Evolutionary conservation across 2,888 invertebrate genomes (phyloP).

Genomic region (Drosophila mayaguana): DNA sequence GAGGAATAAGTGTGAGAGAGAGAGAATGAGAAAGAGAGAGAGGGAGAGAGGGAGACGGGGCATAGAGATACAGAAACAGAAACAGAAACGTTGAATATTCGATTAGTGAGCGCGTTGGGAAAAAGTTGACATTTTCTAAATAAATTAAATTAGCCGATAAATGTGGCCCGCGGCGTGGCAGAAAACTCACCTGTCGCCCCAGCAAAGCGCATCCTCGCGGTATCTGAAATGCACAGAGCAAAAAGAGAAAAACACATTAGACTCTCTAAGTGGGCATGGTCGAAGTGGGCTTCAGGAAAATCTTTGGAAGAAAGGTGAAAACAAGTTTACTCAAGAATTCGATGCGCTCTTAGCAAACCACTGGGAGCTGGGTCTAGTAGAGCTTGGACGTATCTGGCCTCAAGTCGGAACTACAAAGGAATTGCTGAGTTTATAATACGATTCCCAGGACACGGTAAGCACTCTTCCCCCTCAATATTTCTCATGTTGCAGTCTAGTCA

Average conservation of each 20-base stretch:
- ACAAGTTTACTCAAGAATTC: not conserved
- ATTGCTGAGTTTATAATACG: not conserved
- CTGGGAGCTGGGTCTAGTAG: not conserved
- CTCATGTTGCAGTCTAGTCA: not conserved
- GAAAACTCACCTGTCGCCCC: constrained; percentile 93
- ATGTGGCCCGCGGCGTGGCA: constrained; percentile 74
- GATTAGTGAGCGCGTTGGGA: constrained; percentile 66
- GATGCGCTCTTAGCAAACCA: not conserved
- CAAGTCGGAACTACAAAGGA: constrained; percentile 3
- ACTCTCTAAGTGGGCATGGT: not conserved
- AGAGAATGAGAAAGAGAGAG: too few relatives aligned
- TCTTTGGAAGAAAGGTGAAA: not conserved
- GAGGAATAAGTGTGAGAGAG: constrained; percentile 8
- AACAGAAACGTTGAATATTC: constrained; percentile 67
- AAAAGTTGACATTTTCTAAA: constrained; percentile 82
- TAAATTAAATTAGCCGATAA: constrained; percentile 84
- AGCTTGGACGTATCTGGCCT: not conserved
- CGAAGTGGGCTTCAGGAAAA: not conserved
- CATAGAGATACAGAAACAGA: constrained; percentile 26
- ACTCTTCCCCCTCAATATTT: not conserved
- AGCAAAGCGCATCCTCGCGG: constrained; percentile 94
- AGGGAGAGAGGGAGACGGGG: constrained; percentile 6
- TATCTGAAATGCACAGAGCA: constrained; percentile 90
- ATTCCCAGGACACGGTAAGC: not conserved
- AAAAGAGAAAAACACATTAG: constrained; percentile 38